These are phyloP conservation scores for Cryptus viduatorius DNA, from an alignment of 2,888 invertebrate species.

Conservation along the genomic window DNA sequence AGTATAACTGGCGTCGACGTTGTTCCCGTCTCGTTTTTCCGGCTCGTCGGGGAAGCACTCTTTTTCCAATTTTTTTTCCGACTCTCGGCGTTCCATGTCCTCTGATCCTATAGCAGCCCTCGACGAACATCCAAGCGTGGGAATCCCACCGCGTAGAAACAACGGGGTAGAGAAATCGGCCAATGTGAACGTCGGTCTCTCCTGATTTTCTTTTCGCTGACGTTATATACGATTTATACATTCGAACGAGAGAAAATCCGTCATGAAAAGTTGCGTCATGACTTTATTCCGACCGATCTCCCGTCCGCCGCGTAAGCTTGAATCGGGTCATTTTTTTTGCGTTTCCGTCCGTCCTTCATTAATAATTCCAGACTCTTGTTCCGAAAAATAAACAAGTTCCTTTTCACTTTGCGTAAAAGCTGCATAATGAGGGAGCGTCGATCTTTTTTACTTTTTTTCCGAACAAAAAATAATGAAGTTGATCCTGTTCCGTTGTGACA, in stretches of 20 bases:
- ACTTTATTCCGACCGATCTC: background rate
- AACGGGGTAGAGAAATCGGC: background rate
- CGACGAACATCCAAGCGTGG: background rate
- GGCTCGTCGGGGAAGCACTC: conserved; percentile 50
- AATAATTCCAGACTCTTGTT: background rate
- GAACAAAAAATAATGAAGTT: background rate
- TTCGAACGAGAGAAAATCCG: background rate
- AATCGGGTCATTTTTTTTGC: background rate
- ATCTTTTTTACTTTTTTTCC: background rate
- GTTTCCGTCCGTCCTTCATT: background rate
- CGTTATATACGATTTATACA: background rate
- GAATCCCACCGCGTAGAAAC: background rate
- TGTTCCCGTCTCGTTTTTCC: conserved; percentile 62
- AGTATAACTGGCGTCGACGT: conserved; percentile 71
- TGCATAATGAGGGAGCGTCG: background rate
- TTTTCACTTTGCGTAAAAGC: background rate
- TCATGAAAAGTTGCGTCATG: background rate
- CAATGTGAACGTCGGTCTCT: background rate
- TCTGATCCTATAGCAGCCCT: background rate
- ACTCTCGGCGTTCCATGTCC: background rate
- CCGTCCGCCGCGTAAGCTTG: background rate
- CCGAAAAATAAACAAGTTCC: background rate
- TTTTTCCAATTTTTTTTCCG: conserved; percentile 38
- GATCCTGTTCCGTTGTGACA: background rate
- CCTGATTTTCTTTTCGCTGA: background rate